Evolutionary conservation across 2,888 invertebrate genomes (phyloP), one percentile per base, ranked within the genome.

Genomic region (Agriopis marginaria): DNA sequence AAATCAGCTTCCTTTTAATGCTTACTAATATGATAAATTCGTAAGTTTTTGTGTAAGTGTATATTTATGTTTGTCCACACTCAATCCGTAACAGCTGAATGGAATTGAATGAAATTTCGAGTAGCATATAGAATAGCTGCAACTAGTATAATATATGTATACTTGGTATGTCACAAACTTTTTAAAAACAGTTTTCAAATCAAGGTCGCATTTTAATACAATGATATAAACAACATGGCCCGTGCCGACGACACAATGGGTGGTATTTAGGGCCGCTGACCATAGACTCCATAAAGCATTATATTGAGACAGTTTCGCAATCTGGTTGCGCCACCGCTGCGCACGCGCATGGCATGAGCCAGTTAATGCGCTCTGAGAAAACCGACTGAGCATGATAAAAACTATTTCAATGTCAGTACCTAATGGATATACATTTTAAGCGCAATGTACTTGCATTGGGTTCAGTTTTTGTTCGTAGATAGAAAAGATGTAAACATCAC

Each of bases 271-370:
- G 82, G 81, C 77, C 81, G 77, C 81, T 85, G 86, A 83, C 87
- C 87, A 84, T 79, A 83, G 76, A 79, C 76, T 78, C 87, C 87
- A 84, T 79, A 83, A 75, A 79, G 76, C 79, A 81, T 77, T 86
- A 82, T 77, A 82, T 77, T 79, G 82, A 82, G 82, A 82, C 81
- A 81, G 82, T 89, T 85, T 85, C 84, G 81, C 82, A 88, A 89
- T 65, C 32, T 44, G 71, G 76, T 85, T 86, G 84, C 86, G 80
- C 82, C 82, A 80, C 74, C 73, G 78, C 70, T 71, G 79, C 79
- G 79, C 81, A 79, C 63, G 74, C 75, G 77, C 74, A 53, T 44
- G 67, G 72, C 74, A 80, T 76, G 73, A 75, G 78, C 79, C 70
- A 55, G 72, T 63, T 73, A 73, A 73, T 68, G 66, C 68, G 56